phyloP scores from a whole-genome alignment of 2,113 vertebrate genomes.

The Verasper variegatus region DNA sequence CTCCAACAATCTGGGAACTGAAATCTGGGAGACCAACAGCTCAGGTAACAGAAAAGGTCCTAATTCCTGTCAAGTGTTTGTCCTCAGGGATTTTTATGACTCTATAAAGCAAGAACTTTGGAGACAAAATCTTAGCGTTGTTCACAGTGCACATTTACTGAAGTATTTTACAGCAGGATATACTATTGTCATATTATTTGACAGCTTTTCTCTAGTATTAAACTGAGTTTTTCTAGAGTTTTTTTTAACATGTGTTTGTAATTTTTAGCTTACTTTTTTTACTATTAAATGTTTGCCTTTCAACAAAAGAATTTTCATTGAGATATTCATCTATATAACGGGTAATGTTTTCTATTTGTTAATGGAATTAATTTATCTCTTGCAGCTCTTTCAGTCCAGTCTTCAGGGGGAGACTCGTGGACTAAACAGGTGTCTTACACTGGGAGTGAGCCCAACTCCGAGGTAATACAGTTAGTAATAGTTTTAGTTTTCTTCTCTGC shows the following conservation, averaged over 20 bases:
- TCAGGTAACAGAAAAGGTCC: slow-evolving; percentile 80
- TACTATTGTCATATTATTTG: too few relatives aligned
- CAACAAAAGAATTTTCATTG: too few relatives aligned
- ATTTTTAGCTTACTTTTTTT: too few relatives aligned
- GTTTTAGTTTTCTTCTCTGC: neutral
- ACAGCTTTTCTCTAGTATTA: neutral
- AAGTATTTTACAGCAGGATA: neutral
- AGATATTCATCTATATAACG: too few relatives aligned
- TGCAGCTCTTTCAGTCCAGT: slow-evolving; percentile 90
- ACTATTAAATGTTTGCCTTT: too few relatives aligned
- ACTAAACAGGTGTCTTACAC: slow-evolving; percentile 93
- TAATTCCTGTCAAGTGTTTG: neutral
- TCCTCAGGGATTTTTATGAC: neutral
- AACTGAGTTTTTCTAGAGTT: neutral
- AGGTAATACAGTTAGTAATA: slow-evolving; percentile 81
- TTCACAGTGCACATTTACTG: neutral
- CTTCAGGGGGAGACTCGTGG: slow-evolving; percentile 91
- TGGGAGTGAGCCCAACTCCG: slow-evolving; percentile 89
- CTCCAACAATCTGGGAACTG: slow-evolving; percentile 91
- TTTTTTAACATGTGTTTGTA: too few relatives aligned
- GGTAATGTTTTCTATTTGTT: neutral
- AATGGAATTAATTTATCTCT: neutral
- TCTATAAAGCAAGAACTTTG: too few relatives aligned
- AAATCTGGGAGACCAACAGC: slow-evolving; percentile 97
- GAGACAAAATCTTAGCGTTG: too few relatives aligned